Base-by-base conservation (phyloP, 1,140 invertebrate genomes). In the Contarinia nasturtii region DNA sequence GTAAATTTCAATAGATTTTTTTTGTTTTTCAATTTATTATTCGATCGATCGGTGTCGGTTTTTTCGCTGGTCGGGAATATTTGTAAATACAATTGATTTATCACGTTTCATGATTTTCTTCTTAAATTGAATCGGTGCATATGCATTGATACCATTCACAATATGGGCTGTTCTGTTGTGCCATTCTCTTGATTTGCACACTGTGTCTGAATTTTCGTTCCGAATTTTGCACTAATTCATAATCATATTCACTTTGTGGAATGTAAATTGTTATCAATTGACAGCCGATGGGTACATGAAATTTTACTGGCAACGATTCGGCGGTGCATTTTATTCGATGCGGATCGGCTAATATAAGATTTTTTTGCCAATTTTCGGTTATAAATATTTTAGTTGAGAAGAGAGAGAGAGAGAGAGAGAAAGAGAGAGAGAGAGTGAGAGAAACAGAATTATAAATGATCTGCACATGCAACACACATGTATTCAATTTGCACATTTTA, bases 181-280 rank as follows among this genome's bases (percentile, higher is more conserved):
- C n/a, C n/a, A n/a, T n/a, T 27, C 27, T 27, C 27, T 27, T 27
- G 27, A 27, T 27, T 27, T 3, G 27, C 27, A 27, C 27, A 27
- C 34, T 17, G 22, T 3, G 33, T 27, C 27, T 27, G 33, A 3
- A 34, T 37, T n/a, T n/a, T 7, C 33, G 37, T 47, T 59, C 55
- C 14, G 61, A 55, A 19, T 61, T 59, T 0, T 49, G 48, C 1
- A 49, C 49, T 43, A 82, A 53, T 34, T 65, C 66, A 2, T n/a
- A n/a, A n/a, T 65, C 53, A 51, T 79, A 76, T 49, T 81, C 73
- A 43, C 69, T 67, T 38, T 69, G 69, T 7, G 74, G 69, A 36
- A 87, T 67, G 55, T 82, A 86, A 4, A 88, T 77, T n/a, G 74
- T 70, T 15, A 87, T 60, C 43, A 89, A 67, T 59, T 86, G 82